Evolutionary conservation across 1,140 invertebrate species (phyloP), one percentile per base, ranked within the genome.

Genomic region (Orchesella cincta): DNA sequence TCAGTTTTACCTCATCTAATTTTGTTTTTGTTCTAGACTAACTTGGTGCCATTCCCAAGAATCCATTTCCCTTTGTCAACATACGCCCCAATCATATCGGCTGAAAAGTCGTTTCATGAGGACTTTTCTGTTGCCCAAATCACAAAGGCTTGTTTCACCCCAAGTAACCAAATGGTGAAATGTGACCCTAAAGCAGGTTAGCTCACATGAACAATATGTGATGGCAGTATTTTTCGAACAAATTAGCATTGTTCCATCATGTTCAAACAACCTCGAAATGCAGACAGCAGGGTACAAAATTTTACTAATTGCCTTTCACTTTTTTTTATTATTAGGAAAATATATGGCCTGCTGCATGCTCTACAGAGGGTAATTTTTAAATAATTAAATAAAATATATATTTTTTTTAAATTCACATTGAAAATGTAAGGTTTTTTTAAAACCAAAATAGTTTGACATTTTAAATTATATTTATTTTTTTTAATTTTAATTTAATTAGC

Each of bases 311-410:
- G 12, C 12, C 12, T n/a, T n/a, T 20, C 20, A 12, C 20, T 46
- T 12, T 46, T 85, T 54, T 20, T 12, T 46, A 12, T 46, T 46
- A 8, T 12, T 46, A 57, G 91, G 91, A 8, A 90, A 89, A 78
- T 92, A 91, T 76, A 93, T 94, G 93, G 92, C 93, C 20, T 94
- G 93, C 83, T 94, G 93, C 83, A 91, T 94, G 89, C 87, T 94
- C 78, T 94, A 93, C 86, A 83, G 90, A 74, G 92, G 92, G n/a
- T n/a, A n/a, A n/a, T n/a, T n/a, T n/a, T n/a, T n/a, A n/a, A n/a
- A n/a, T n/a, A n/a, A n/a, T n/a, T n/a, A n/a, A n/a, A n/a, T n/a
- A n/a, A n/a, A n/a, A n/a, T n/a, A n/a, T n/a, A n/a, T n/a, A n/a
- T n/a, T n/a, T n/a, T n/a, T n/a, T n/a, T n/a, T n/a, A n/a, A n/a